Percentiles rank a stretch among this genome's conserved stretches.
Evolutionary conservation across 1,140 invertebrate species (phyloP).

Genomic region (Trachelipus rathkii): DNA sequence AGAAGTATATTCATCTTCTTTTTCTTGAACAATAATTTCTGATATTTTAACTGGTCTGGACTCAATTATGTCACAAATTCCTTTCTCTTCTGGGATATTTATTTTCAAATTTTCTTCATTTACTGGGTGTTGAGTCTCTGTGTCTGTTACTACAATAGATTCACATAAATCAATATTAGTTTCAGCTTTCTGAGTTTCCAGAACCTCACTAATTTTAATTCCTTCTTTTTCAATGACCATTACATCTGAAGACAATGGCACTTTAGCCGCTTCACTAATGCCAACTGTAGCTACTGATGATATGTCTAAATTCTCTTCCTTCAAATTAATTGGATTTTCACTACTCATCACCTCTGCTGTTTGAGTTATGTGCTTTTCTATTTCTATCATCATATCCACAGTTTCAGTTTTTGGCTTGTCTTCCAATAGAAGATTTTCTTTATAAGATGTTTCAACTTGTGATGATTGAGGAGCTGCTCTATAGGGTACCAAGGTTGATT

Average conservation of each 20-base stretch:
- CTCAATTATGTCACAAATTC: conserved; percentile 30
- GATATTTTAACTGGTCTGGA: conserved; percentile 31
- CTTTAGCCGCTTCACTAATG: conserved; percentile 32
- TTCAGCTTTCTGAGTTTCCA: conserved; percentile 21
- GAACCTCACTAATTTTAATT: conserved; percentile 48
- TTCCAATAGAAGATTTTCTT: background rate
- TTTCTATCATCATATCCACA: conserved; percentile 27
- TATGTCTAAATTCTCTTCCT: background rate
- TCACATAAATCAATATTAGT: conserved; percentile 48
- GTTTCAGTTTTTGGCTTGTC: conserved; percentile 19
- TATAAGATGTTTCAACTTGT: background rate
- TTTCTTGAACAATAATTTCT: conserved; percentile 28
- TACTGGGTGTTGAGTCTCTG: conserved; percentile 1
- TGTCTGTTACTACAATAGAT: conserved; percentile 55
- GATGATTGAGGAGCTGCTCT: background rate
- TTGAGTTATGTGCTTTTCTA: conserved; percentile 8
- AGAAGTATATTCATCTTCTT: conserved; percentile 30
- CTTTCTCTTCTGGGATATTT: conserved; percentile 27
- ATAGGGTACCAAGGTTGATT: conserved; percentile 43
- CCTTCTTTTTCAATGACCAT: conserved; percentile 34
- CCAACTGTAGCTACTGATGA: conserved; percentile 29
- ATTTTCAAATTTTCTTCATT: conserved; percentile 24
- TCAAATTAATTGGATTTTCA: conserved; percentile 24
- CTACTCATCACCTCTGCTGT: conserved; percentile 30
- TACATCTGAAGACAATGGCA: conserved; percentile 33